These are phyloP conservation scores for Symphodus melops DNA, from an alignment of 2,113 vertebrate species.

Conservation along the genomic window DNA sequence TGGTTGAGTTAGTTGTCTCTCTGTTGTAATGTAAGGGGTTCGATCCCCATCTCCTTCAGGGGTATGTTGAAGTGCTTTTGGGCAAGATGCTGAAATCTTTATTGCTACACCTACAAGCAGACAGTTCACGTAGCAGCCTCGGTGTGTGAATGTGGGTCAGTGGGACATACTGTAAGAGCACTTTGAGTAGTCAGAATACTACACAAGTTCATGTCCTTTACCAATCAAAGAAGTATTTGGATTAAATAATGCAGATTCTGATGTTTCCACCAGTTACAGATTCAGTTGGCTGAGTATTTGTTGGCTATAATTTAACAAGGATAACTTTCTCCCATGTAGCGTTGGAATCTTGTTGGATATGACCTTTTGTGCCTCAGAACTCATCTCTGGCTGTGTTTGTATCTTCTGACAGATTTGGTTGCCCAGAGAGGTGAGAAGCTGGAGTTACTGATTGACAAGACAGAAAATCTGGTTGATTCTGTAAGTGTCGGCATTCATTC, in stretches of 20 bases:
- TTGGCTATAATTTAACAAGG: background rate
- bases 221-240: background rate
- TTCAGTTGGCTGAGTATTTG: background rate
- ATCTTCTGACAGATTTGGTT: conserved; percentile 88
- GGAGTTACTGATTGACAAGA: conserved; percentile 98
- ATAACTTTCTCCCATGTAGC: background rate
- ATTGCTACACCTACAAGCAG: no score
- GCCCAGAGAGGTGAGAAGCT: conserved; percentile 97
- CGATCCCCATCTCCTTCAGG: no score
- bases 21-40: no score
- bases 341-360: background rate
- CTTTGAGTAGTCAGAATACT: no score
- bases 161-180: no score
- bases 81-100: no score
- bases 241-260: background rate
- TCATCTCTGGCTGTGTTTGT: conserved; percentile 9
- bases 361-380: background rate
- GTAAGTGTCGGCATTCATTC: conserved; percentile 79
- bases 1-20: no score
- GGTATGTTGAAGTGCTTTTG: no score
- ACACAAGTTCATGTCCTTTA: no score
- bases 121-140: no score
- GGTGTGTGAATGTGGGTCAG: no score
- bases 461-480: conserved; percentile 97
- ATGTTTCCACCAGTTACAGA: background rate